These are phyloP conservation scores for Lacerta agilis DNA, from an alignment of 2,797 vertebrate species.

Conservation along the genomic window DNA sequence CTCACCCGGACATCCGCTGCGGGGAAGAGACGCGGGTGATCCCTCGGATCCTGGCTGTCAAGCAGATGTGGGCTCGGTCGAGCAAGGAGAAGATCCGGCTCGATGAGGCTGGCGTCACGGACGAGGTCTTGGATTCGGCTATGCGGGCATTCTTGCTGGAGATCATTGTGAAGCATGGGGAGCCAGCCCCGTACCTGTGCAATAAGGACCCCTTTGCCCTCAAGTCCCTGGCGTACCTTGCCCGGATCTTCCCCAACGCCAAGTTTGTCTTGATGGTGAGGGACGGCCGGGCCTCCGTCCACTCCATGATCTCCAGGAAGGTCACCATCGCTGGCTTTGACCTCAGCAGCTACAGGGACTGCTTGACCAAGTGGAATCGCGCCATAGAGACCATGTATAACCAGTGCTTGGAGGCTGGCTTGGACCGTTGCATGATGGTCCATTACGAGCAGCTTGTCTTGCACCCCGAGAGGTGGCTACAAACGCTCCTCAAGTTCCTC, in stretches of 20 bases:
- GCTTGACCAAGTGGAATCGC: conserved; percentile 97
- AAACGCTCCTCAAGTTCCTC: conserved; percentile 92
- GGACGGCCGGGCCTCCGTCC: conserved; percentile 94
- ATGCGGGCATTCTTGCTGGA: conserved; percentile 97
- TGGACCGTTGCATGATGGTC: conserved; percentile 89
- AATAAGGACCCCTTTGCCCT: conserved; percentile 98
- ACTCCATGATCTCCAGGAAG: conserved; percentile 98
- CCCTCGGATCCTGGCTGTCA: conserved; percentile 93
- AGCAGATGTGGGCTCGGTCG: conserved; percentile 98
- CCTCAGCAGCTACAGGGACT: conserved; percentile 96
- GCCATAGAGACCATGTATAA: conserved; percentile 98
- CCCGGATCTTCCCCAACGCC: conserved; percentile 96
- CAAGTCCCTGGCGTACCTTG: conserved; percentile 95
- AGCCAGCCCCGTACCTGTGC: conserved; percentile 93
- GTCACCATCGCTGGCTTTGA: conserved; percentile 98
- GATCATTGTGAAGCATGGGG: conserved; percentile 96
- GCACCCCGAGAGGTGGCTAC: conserved; percentile 97
- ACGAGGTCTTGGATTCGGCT: conserved; percentile 95
- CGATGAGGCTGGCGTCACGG: conserved; percentile 95
- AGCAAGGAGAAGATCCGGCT: conserved; percentile 95
- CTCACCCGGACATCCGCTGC: conserved; percentile 93
- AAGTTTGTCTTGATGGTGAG: conserved; percentile 97
- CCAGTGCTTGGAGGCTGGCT: conserved; percentile 92
- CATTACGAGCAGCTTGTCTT: conserved; percentile 95
- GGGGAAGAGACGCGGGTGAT: conserved; percentile 96